These are phyloP conservation scores for Melanotaenia maccullochi DNA, from an alignment of 2,797 vertebrate species.

Conservation along the genomic window DNA sequence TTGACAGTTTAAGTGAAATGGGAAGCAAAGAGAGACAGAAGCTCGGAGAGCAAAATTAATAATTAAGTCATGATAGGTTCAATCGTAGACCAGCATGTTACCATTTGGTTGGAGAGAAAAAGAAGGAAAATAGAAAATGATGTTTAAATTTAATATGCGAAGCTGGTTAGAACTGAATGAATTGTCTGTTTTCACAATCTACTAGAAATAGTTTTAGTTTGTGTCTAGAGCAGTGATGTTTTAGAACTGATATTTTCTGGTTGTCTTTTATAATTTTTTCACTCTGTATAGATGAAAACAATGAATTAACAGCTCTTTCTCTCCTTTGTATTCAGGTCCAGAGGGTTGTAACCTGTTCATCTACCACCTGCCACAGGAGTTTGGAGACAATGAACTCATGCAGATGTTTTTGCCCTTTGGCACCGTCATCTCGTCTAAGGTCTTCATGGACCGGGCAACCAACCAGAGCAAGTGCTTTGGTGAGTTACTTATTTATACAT, in stretches of 20 bases:
- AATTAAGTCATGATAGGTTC: not conserved
- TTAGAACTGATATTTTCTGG: slow-evolving; percentile 31
- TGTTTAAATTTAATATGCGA: slow-evolving; percentile 27
- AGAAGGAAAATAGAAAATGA: not conserved
- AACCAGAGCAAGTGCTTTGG: slow-evolving; percentile 99
- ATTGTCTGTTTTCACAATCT: slow-evolving; percentile 20
- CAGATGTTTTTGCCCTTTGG: slow-evolving; percentile 99
- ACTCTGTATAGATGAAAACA: slow-evolving; percentile 30
- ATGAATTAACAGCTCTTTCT: slow-evolving; percentile 33
- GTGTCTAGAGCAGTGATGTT: slow-evolving; percentile 29
- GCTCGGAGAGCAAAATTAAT: not conserved
- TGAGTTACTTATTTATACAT: slow-evolving; percentile 72
- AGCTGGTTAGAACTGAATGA: slow-evolving; percentile 13
- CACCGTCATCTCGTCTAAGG: slow-evolving; percentile 98
- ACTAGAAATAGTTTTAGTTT: slow-evolving; percentile 42
- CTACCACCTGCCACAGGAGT: slow-evolving; percentile 99
- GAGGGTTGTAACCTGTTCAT: slow-evolving; percentile 99
- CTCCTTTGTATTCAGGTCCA: slow-evolving; percentile 85
- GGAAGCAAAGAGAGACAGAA: not conserved
- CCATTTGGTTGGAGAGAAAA: not conserved
- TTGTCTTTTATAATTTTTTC: slow-evolving; percentile 41
- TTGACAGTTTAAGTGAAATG: not conserved
- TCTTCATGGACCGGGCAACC: slow-evolving; percentile 99
- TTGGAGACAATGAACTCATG: slow-evolving; percentile 98
- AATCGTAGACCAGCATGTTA: not conserved